Evolutionary conservation across 2,888 invertebrate species (phyloP).

Genomic region (Lasioglossum morio): DNA sequence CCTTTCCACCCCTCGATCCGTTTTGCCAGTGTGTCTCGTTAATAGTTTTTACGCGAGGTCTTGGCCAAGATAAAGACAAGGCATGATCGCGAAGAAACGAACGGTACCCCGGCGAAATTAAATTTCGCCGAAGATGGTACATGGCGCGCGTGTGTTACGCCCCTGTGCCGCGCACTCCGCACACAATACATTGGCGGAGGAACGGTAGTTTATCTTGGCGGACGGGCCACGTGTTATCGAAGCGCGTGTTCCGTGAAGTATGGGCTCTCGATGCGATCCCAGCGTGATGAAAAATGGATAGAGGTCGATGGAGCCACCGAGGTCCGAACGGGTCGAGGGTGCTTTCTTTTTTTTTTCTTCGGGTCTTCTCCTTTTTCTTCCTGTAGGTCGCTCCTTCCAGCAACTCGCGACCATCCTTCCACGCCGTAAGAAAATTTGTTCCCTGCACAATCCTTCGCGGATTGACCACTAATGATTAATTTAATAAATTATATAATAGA

Average conservation of each 20-base stretch:
- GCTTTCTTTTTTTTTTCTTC: neutral
- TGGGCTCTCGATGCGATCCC: constrained; percentile 16
- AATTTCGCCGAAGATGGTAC: constrained; percentile 20
- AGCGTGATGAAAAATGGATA: constrained; percentile 38
- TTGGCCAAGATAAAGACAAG: constrained; percentile 46
- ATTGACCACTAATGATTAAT: no score
- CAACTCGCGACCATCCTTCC: neutral
- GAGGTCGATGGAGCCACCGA: constrained; percentile 16
- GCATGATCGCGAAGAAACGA: constrained; percentile 46
- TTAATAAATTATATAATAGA: no score
- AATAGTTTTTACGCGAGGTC: constrained; percentile 41
- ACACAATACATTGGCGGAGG: neutral
- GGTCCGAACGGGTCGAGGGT: constrained; percentile 6
- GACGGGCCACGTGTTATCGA: constrained; percentile 45
- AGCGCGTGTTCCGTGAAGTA: constrained; percentile 12
- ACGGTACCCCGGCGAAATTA: constrained; percentile 18
- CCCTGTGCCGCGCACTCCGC: neutral
- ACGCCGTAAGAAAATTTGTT: neutral
- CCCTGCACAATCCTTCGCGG: neutral
- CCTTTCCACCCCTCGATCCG: neutral
- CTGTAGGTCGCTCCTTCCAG: neutral
- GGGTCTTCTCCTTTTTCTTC: neutral
- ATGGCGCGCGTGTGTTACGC: neutral
- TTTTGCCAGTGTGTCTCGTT: constrained; percentile 38
- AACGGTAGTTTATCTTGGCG: constrained; percentile 35